phyloP scores from a whole-genome alignment of 2,888 invertebrate species.

The Alviniconcha strummeri region DNA sequence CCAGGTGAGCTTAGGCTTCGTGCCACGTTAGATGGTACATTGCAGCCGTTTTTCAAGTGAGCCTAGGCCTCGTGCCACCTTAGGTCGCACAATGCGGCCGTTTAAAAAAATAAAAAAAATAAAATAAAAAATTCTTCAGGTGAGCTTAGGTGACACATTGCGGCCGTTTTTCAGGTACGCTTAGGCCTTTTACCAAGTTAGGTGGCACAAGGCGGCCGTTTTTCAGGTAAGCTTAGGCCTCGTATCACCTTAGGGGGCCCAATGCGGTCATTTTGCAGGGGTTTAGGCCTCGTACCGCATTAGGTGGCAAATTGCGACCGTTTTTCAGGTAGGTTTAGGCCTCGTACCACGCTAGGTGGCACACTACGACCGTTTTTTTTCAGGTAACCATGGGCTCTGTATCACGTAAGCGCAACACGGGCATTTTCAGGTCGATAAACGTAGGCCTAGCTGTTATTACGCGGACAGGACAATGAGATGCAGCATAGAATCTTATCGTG shows the following conservation, averaged over 20 bases:
- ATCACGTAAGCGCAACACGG: neutral
- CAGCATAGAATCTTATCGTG: no score
- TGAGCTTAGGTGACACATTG: neutral
- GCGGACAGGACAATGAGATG: no score
- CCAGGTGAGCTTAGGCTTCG: slow-evolving; percentile 15
- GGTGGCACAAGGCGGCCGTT: slow-evolving; percentile 1
- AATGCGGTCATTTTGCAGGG: neutral
- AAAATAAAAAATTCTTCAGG: no score
- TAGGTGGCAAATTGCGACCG: no score
- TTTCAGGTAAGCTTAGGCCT: slow-evolving; percentile 22
- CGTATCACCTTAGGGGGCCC: no score
- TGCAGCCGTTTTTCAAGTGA: neutral
- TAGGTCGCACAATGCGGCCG: neutral
- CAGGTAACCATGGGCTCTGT: slow-evolving; percentile 13
- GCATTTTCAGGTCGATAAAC: neutral
- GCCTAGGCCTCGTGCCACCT: neutral
- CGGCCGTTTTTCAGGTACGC: no score
- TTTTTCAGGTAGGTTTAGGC: no score
- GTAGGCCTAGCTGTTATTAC: neutral
- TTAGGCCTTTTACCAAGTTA: no score
- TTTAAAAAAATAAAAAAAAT: no score
- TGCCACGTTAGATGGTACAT: no score
- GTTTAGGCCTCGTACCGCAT: neutral
- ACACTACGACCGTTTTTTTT: slow-evolving; percentile 5
- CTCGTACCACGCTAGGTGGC: no score